These are phyloP conservation scores for Actinemys pallida DNA, from an alignment of 2,113 vertebrate species.

Conservation along the genomic window DNA sequence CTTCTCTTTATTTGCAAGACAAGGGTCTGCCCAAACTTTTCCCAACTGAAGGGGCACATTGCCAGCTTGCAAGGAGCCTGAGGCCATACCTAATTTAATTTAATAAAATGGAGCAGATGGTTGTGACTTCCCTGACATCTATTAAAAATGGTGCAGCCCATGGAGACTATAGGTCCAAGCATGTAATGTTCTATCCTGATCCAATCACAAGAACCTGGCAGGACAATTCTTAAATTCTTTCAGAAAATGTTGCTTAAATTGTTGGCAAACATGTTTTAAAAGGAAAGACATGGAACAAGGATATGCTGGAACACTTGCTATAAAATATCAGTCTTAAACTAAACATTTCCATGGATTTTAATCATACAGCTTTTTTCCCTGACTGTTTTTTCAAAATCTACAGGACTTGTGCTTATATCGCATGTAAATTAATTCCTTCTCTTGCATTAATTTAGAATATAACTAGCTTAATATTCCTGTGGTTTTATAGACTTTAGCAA, in stretches of 20 bases:
- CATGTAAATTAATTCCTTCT: background rate
- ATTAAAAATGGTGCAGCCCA: background rate
- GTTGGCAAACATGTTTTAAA: background rate
- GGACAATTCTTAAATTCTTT: background rate
- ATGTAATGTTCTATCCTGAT: background rate
- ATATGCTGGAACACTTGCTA: background rate
- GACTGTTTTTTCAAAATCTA: background rate
- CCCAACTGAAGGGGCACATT: background rate
- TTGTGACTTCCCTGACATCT: too few species aligned
- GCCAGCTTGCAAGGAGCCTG: background rate
- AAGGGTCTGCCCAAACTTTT: background rate
- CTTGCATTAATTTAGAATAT: background rate
- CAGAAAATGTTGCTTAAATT: background rate
- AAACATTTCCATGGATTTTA: background rate
- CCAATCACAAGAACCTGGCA: background rate
- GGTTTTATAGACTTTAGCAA: background rate
- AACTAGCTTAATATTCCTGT: background rate
- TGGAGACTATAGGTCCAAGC: too few species aligned
- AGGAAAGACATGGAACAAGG: background rate
- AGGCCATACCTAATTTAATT: rapidly evolving
- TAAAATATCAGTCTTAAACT: background rate
- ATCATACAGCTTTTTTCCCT: background rate
- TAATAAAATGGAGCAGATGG: too few species aligned
- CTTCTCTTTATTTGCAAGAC: background rate
- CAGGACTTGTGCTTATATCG: too few species aligned